Evolutionary conservation across 1,140 invertebrate species (phyloP).

Genomic region (Euwallacea similis): DNA sequence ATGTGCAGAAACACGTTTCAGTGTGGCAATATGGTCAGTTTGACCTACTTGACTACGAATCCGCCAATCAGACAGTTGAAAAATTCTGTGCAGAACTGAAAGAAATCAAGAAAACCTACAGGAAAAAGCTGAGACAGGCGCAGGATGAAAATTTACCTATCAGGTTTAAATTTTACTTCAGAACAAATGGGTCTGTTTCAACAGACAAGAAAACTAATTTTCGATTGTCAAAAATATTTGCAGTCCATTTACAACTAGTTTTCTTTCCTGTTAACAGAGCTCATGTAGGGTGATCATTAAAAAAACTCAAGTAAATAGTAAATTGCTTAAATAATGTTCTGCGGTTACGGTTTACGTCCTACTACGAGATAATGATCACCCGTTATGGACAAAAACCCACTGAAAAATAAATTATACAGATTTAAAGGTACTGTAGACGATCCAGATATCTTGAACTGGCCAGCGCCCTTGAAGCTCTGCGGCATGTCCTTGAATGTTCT

Average conservation of each 20-base stretch:
- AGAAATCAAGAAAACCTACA: slow-evolving; percentile 77
- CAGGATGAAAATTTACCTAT: slow-evolving; percentile 67
- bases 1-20: slow-evolving; percentile 75
- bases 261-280: too few species aligned
- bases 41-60: slow-evolving; percentile 71
- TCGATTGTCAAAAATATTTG: too few species aligned
- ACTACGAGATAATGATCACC: too few species aligned
- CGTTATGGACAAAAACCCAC: not conserved
- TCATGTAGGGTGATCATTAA: too few species aligned
- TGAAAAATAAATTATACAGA: slow-evolving; percentile 2
- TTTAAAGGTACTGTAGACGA: slow-evolving; percentile 73
- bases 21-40: slow-evolving; percentile 91
- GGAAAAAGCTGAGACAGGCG: slow-evolving; percentile 77
- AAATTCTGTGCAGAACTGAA: slow-evolving; percentile 72
- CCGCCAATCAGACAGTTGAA: slow-evolving; percentile 71
- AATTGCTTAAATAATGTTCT: too few species aligned
- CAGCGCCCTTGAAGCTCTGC: slow-evolving; percentile 72
- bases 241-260: too few species aligned
- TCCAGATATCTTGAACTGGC: slow-evolving; percentile 72
- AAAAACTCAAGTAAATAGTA: too few species aligned
- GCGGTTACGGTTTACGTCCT: too few species aligned
- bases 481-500: slow-evolving; percentile 63
- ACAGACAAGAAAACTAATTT: too few species aligned
- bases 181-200: too few species aligned
- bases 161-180: slow-evolving; percentile 53